Evolutionary conservation across 2,888 invertebrate genomes (phyloP), one percentile per base, ranked within the genome.

Genomic region (Gerris lacustris): DNA sequence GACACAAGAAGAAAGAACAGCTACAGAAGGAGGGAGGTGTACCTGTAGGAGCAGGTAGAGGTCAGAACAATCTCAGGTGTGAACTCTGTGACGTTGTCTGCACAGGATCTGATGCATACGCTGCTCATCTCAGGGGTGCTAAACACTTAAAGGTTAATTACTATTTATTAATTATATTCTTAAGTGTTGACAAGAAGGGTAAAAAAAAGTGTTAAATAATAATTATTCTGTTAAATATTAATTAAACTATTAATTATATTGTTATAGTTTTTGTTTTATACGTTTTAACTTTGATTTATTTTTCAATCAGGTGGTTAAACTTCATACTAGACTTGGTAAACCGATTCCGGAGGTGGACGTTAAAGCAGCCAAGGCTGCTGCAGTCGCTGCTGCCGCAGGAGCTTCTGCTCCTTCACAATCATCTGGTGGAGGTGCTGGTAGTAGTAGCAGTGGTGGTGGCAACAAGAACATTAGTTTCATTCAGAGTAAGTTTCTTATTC

Each of bases 51-150:
- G 80, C 69, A 79, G 80, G 70, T 79, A 2, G 80, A 81, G 45
- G 81, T 47, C 83, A 82, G 68, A 86, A 84, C 80, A 89, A 90
- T 43, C 82, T 95, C 78, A 88, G 96, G 75, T 99, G 99, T 83
- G 97, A 98, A 81, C 86, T 99, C 73, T 99, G 99, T 79, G 96
- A 97, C 83, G 96, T 99, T 9, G 95, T 96, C 11, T 99, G 98
- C 82, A 98, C 98, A 11, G 98, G 98, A 71, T 92, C 93, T 71
- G 99, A 99, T 84, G 97, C 98, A 0, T 99, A 98, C 83, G 95
- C 96, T 63, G 96, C 96, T 67, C 98, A 99, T 82, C 94, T 99
- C 76, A 87, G 96, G 72, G 99, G 99, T 73, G 91, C 95, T 76
- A 98, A 98, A 82, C 99, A 99, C 84, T 95, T 96, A 81, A 97